Evolutionary conservation across 2,113 vertebrate species (phyloP).

Genomic region (Gorsachius goisagi): DNA sequence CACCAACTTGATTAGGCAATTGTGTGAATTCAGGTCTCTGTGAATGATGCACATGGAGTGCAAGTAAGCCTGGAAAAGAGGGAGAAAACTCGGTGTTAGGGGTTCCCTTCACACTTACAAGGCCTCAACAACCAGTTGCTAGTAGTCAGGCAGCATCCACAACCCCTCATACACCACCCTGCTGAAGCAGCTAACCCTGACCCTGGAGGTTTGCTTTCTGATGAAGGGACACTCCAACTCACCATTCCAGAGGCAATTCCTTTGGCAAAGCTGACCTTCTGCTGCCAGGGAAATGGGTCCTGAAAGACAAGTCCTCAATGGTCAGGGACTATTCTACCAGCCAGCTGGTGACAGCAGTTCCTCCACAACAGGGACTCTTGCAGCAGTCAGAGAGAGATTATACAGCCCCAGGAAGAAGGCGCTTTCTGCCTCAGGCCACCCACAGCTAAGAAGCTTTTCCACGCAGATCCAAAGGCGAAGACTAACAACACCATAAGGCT

Average conservation of each 20-base stretch:
- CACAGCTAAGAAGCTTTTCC: neutral
- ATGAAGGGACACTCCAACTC: slow-evolving; percentile 47
- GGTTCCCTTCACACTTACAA: neutral
- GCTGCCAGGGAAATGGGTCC: slow-evolving; percentile 92
- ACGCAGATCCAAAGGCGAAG: neutral
- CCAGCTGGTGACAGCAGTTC: neutral
- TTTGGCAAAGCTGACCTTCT: slow-evolving; percentile 94
- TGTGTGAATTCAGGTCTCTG: slow-evolving; percentile 92
- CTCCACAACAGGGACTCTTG: neutral
- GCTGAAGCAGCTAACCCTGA: neutral
- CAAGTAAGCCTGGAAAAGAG: slow-evolving; percentile 86
- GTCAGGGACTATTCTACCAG: neutral
- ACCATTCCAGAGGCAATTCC: slow-evolving; percentile 95
- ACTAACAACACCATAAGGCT: neutral
- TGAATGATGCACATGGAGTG: slow-evolving; percentile 94
- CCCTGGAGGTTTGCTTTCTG: neutral
- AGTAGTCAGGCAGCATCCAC: neutral
- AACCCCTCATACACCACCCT: neutral
- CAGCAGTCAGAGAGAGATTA: neutral
- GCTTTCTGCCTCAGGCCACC: neutral
- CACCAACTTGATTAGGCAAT: slow-evolving; percentile 95
- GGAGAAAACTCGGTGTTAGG: neutral
- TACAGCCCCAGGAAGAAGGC: neutral
- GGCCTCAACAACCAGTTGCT: neutral
- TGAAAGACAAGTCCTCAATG: slow-evolving; percentile 56